Percentiles rank a stretch among this genome's conserved stretches.
phyloP scores from a whole-genome alignment of 2,888 invertebrate genomes.

The Phymatocera aterrima region DNA sequence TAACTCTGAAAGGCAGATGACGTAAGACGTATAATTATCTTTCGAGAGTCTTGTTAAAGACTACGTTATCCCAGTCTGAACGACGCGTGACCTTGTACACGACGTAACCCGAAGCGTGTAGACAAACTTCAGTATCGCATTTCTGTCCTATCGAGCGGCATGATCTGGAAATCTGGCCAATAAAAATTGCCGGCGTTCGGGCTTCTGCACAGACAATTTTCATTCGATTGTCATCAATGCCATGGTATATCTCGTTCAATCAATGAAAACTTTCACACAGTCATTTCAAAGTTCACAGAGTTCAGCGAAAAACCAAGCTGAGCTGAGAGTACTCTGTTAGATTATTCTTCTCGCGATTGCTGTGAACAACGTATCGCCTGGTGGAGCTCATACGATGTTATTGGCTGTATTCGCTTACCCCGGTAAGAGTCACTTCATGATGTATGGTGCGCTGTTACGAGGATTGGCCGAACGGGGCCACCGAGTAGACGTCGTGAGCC shows the following conservation, averaged over 20 bases:
- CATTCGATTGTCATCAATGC: background rate
- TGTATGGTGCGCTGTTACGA: slow-evolving; percentile 71
- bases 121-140: too few species aligned
- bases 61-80: too few species aligned
- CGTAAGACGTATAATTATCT: too few species aligned
- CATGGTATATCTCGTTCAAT: background rate
- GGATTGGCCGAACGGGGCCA: slow-evolving; percentile 73
- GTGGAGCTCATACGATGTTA: slow-evolving; percentile 69
- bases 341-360: background rate
- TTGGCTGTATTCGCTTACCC: slow-evolving; percentile 73
- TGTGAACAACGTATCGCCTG: background rate
- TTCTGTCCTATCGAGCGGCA: too few species aligned
- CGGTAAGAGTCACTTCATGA: slow-evolving; percentile 75
- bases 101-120: too few species aligned
- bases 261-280: background rate
- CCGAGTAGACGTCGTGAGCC: slow-evolving; percentile 67
- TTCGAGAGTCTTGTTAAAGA: too few species aligned
- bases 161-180: too few species aligned
- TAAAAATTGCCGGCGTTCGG: too few species aligned
- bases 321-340: background rate
- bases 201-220: too few species aligned
- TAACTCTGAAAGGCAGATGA: too few species aligned
- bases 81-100: too few species aligned
- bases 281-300: background rate
- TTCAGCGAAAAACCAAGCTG: background rate